Base-by-base conservation (phyloP, 2,113 vertebrate species). In the Abramis brama region DNA sequence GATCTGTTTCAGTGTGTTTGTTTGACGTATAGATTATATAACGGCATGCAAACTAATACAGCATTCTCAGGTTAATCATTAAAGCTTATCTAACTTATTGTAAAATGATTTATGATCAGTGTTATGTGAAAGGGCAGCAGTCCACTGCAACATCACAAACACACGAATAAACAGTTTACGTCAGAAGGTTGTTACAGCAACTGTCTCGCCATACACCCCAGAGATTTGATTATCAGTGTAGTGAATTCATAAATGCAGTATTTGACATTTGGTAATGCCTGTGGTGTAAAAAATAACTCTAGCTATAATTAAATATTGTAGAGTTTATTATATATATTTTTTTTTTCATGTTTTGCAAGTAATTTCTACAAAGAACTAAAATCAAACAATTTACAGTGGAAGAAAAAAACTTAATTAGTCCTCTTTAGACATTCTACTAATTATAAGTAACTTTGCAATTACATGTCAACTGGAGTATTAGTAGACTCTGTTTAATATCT, bases 101-200 rank as follows among this genome's bases (percentile, higher is more conserved):
- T 74, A 79, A 75, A 52, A 39, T 2, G 45, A 78, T 86, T 82
- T 85, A 89, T 70, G 66, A 86, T 85, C 19, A 68, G 68, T 83
- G 27, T 86, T 81, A 83, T 75, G 39, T 8, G 13, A 83, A 79
- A 86, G 85, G 64, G 9, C 77, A 45, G 36, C 4, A 15, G 25
- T 78, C 39, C 76, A 71, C n/a, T 85, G 27, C 30, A 60, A 25
- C 27, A 68, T 79, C 76, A 86, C 70, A 86, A 74, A 84, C 80
- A 87, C 39, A 82, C 43, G 71, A 59, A 39, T 55, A 75, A 43
- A 86, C 62, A 83, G 8, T 64, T 19, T 6, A 25, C 2, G 0
- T 60, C 76, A 62, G 15, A 25, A 64, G 11, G 66, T 80, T 75
- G 55, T 66, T 45, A 79, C 30, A 57, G 47, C 33, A 76, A 76